Base-by-base conservation (phyloP, 92 coral and sea anemone genomes). In the Siderastrea radians region DNA sequence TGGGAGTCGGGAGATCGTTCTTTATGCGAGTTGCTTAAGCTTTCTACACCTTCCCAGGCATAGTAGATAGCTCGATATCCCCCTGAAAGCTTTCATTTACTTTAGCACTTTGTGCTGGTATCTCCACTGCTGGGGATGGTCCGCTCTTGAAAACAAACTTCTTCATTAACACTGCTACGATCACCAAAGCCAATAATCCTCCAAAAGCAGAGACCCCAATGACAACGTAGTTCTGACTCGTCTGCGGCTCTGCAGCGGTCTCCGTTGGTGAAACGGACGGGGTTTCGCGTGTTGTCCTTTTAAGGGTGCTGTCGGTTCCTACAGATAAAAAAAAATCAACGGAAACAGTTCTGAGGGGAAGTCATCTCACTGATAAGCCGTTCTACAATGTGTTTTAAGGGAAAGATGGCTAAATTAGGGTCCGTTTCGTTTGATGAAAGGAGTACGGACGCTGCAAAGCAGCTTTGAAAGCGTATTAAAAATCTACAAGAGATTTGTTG, bases 181-280 rank as follows among this genome's bases (percentile, higher is more conserved):
- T 66, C 6, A 85, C 17, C 15, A 85, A 13, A 46, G 67, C 46
- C 63, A 85, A 51, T 11, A 68, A 12, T 38, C 83, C 89, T 54
- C 83, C 89, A 51, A 11, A 65, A 53, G 38, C 77, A 54, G 83
- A 85, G 6, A 17, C 73, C 12, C 76, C 89, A 77, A 76, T 75
- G 57, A 85, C 76, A 48, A 54, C 48, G 14, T 70, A 70, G 1
- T 55, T 82, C 8, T 51, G 48, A 61, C 72, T 52, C 43, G 67
- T 49, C 51, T 66, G 67, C 15, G 89, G 75, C 16, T 46, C 76
- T 26, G 68, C 77, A 38, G 68, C 17, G 4, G 55, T 10, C 48
- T 67, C 72, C 43, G 71, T 58, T n/a, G 71, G 66, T 49, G 17
- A 43, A 14, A 17, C 48, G 11, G 68, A 68, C 6, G 50, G 7